Evolutionary conservation across 2,888 invertebrate species (phyloP), one percentile per base, ranked within the genome.

Genomic region (Mycalesis mineus): DNA sequence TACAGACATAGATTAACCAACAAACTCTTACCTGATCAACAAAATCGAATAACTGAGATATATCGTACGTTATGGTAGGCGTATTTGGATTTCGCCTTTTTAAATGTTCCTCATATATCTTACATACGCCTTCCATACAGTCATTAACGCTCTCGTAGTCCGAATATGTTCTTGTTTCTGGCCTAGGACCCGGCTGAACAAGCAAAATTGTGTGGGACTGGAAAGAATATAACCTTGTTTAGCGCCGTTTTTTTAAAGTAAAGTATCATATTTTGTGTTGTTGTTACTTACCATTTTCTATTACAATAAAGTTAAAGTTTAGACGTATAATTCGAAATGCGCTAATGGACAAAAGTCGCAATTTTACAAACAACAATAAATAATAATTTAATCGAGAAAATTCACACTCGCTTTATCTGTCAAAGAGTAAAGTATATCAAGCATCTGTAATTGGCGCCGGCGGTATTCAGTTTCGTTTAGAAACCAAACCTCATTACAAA

Each of bases 61-160:
- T 98, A 80, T 99, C 99, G 75, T 99, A 99, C 0, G 99, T 99
- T 62, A 99, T 99, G 1, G 97, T 97, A 0, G 98, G 97, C 13
- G 97, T 96, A 75, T 97, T 95, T 0, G 99, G 99, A 78, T 99
- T 98, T 72, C 96, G 92, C 60, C 96, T 92, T 79, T 99, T 99
- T 67, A 99, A 86, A 83, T 99, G 99, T 75, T 99, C 99, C 77
- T 99, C 99, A 77, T 98, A 99, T 65, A 99, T 99, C 89, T 98
- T 98, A 81, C 99, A 99, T 9, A 99, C 98, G 36, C 98, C 98
- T 90, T 99, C 98, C 95, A 99, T 95, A 77, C 98, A 98, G 74
- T 98, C 98, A 73, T 98, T 98, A 7, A 98, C 95, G 61, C 97
- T 97, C 79, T 99, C 99, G 75, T 98, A 99, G 82, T 99, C 99